Evolutionary conservation across 1,140 invertebrate species (phyloP), one percentile per base, ranked within the genome.

Genomic region (Nasonia giraulti): DNA sequence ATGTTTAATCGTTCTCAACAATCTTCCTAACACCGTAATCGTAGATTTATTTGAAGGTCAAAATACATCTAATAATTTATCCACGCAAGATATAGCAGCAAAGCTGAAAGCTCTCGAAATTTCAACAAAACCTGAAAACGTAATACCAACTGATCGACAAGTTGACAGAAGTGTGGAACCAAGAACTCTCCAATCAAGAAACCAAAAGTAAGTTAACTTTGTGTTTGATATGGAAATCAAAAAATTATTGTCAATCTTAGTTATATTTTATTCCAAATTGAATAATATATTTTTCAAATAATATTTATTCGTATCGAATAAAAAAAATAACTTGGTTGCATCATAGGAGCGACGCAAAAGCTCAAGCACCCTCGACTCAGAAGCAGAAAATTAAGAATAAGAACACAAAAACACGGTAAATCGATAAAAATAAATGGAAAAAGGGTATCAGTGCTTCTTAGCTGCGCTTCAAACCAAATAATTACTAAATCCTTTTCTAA

Each of bases 1-100:
- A n/a, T 93, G 89, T 0, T 94, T 96, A 92, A 91, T 91, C 86
- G 93, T 96, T n/a, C 88, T 93, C 23, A 92, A 94, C 80, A 71
- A 40, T 82, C 2, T 73, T 17, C 20, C 47, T 12, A 31, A 73
- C 37, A 82, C 40, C 55, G 3, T 69, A 40, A 68, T 82, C 27
- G 84, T 85, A n/a, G 20, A 85, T 81, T 82, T 85, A 55, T 55
- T 69, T 82, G 80, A 85, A 12, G 31, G 14, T 23, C 11, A 73
- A 68, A 77, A 47, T 40, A 0, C 31, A 75, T 31, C 73, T 68
- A 33, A n/a, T 68, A 33, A n/a, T 77, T 8, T 31, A 20, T 27
- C 40, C n/a, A 44, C 2, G 40, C 69, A 62, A 74, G 10, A 80
- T 71, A 77, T 83, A 40, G 27, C 62, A 47, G 62, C 68, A 73